A percentile compares a stretch with the other conserved stretches of the same genome.
These are phyloP conservation scores for Cybosia mesomella DNA, from an alignment of 2,888 invertebrate genomes.

Conservation along the genomic window DNA sequence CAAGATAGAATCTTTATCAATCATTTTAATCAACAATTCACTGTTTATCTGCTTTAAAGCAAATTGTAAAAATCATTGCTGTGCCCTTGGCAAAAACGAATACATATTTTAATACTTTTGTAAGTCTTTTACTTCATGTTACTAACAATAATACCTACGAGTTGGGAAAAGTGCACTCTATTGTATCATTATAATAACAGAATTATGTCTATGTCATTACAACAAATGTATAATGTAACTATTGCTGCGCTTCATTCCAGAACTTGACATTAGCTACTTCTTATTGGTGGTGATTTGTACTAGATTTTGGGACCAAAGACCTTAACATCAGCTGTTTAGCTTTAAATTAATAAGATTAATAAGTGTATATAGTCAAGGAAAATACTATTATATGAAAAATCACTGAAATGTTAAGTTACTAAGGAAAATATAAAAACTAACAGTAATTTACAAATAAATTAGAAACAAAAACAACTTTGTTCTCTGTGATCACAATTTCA, in stretches of 20 bases:
- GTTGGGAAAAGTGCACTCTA: slow-evolving; percentile 63
- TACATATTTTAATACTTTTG: slow-evolving; percentile 22
- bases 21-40: neutral
- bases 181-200: slow-evolving; percentile 46
- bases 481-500: slow-evolving; percentile 79
- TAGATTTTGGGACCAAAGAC: slow-evolving; percentile 78
- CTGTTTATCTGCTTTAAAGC: neutral
- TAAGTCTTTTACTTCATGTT: slow-evolving; percentile 40
- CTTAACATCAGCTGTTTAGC: slow-evolving; percentile 50
- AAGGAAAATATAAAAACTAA: slow-evolving; percentile 73
- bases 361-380: slow-evolving; percentile 56
- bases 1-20: neutral
- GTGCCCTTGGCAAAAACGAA: slow-evolving; percentile 20
- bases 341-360: slow-evolving; percentile 51
- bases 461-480: slow-evolving; percentile 87
- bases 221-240: neutral
- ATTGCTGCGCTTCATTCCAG: slow-evolving; percentile 21
- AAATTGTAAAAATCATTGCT: neutral
- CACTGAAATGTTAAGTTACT: slow-evolving; percentile 56
- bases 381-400: slow-evolving; percentile 61
- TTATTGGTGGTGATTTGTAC: slow-evolving; percentile 61
- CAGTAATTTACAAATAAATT: slow-evolving; percentile 85
- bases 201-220: slow-evolving; percentile 35
- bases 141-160: slow-evolving; percentile 67
- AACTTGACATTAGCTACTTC: slow-evolving; percentile 31